Evolutionary conservation across 2,797 vertebrate genomes (phyloP), one percentile per base, ranked within the genome.

Genomic region (Hippoglossus hippoglossus): DNA sequence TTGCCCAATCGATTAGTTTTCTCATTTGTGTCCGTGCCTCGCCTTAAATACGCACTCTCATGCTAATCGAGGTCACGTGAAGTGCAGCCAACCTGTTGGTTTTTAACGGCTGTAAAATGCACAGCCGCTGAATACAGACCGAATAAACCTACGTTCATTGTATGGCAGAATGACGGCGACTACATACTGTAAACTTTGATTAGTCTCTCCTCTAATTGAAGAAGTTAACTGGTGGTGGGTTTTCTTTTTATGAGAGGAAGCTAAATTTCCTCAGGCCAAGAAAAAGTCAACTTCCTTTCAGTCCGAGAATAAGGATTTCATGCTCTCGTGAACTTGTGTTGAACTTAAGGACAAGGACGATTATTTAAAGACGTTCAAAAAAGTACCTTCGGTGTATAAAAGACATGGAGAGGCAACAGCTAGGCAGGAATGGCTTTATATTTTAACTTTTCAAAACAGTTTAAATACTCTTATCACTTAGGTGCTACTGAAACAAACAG

Each of bases 11-110:
- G 65, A 47, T 81, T 67, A 3, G 3, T 47, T 73, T 67, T 73
- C 21, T 74, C 59, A 46, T 1, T 25, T 21, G 57, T 67, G 53
- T 21, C 31, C 58, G 47, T 1, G 15, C 22, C 3, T 67, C 56
- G 46, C 50, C 10, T 8, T 12, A 65, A 71, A 61, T 54, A 19
- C 15, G 66, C 10, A 1, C 6, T 64, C 75, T 65, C 28, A 63
- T 59, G 58, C 68, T 83, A 78, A 63, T 79, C 19, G 58, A 75
- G 53, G 82, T 81, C 36, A 71, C 26, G 18, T 58, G 19, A 80
- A 83, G 73, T 80, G 81, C 75, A 84, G 77, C 77, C 84, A 80
- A 58, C 25, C 57, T 61, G 67, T 66, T 81, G 78, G 44, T 36
- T 12, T 71, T 74, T 63, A 59, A 52, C 63, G 67, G 63, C 66